phyloP scores from a whole-genome alignment of 2,113 vertebrate genomes.

The Malurus cyaneus region DNA sequence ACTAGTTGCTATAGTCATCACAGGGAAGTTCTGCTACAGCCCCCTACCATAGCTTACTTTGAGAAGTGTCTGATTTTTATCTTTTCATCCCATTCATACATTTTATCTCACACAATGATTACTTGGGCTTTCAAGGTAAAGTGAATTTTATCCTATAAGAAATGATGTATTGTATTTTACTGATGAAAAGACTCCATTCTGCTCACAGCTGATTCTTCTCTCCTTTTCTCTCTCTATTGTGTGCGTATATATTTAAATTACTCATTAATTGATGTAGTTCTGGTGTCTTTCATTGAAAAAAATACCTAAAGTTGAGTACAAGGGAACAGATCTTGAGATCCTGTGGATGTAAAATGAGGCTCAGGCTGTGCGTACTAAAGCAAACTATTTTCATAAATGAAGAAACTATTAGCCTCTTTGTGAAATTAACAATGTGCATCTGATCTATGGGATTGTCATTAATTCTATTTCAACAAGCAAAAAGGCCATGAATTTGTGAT shows the following conservation, averaged over 20 bases:
- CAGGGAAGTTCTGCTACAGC: constrained; percentile 10
- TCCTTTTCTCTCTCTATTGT: constrained; percentile 49
- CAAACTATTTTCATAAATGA: constrained; percentile 51
- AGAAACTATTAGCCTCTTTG: constrained; percentile 57
- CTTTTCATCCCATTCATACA: constrained; percentile 49
- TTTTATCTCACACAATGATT: constrained; percentile 34
- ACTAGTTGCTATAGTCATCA: neutral
- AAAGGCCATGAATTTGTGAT: constrained; percentile 31
- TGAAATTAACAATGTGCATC: constrained; percentile 42
- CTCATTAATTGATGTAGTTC: constrained; percentile 44
- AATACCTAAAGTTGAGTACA: neutral
- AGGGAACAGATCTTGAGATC: neutral
- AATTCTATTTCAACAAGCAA: constrained; percentile 22
- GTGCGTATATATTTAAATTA: constrained; percentile 51
- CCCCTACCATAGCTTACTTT: constrained; percentile 7
- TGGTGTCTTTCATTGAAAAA: constrained; percentile 41
- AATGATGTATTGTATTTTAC: neutral
- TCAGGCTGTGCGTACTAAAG: constrained; percentile 43
- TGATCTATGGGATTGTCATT: neutral
- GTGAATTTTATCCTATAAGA: constrained; percentile 27
- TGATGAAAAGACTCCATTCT: constrained; percentile 49
- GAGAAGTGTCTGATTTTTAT: constrained; percentile 22
- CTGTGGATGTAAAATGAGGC: neutral
- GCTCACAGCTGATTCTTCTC: constrained; percentile 22
- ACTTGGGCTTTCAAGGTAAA: constrained; percentile 23